These are phyloP conservation scores for Sminthurinus aureus DNA, from an alignment of 2,888 invertebrate species.

Conservation along the genomic window DNA sequence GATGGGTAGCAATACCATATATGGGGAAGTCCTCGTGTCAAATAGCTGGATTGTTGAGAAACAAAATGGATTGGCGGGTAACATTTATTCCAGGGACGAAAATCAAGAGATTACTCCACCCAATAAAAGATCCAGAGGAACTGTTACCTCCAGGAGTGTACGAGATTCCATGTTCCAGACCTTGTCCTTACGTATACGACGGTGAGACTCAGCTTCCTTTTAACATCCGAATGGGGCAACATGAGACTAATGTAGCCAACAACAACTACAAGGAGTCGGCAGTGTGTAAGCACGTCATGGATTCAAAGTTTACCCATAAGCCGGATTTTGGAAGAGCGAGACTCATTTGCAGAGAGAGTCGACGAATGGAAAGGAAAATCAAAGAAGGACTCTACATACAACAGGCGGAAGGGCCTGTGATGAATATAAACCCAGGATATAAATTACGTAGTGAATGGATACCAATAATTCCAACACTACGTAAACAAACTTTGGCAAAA, in stretches of 20 bases:
- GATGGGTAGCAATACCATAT: slow-evolving; percentile 2
- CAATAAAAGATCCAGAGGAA: background rate
- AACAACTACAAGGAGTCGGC: background rate
- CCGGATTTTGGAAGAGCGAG: background rate
- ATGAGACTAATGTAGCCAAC: background rate
- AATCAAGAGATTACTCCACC: background rate
- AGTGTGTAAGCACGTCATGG: background rate
- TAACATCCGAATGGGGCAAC: background rate
- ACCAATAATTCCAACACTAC: too few species aligned
- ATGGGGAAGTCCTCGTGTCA: background rate
- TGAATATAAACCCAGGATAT: too few species aligned
- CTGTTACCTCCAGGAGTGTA: background rate
- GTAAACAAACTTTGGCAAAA: too few species aligned
- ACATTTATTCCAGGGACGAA: slow-evolving; percentile 7
- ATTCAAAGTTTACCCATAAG: background rate
- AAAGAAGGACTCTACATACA: too few species aligned
- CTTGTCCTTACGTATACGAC: background rate
- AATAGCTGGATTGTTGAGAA: background rate
- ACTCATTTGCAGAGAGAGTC: background rate
- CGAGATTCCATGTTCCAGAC: background rate
- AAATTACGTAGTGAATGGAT: too few species aligned
- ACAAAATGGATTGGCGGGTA: background rate
- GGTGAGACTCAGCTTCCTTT: background rate
- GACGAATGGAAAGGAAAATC: too few species aligned
- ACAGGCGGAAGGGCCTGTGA: too few species aligned